phyloP scores from a whole-genome alignment of 2,888 invertebrate species.

The Alsophila aescularia region DNA sequence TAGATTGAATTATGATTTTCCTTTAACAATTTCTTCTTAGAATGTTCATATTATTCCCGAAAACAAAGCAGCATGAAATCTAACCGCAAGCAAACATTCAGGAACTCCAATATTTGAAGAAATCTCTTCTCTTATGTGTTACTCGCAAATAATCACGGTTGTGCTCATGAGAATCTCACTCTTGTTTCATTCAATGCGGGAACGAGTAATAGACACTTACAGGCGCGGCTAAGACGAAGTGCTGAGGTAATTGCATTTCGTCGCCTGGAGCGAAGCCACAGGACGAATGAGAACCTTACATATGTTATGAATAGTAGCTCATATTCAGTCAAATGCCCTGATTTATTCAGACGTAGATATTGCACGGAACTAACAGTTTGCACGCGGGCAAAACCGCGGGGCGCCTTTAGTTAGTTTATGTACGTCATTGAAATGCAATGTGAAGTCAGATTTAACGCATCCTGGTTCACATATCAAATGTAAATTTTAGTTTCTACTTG shows the following conservation, averaged over 20 bases:
- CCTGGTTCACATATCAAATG: too few relatives aligned
- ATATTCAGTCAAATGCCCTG: neutral
- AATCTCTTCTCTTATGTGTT: neutral
- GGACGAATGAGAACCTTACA: conserved; percentile 4
- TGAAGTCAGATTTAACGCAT: too few relatives aligned
- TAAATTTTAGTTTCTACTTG: too few relatives aligned
- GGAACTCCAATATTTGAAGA: conserved; percentile 9
- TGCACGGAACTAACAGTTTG: too few relatives aligned
- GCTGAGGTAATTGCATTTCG: conserved; percentile 69
- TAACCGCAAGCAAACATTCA: conserved; percentile 1
- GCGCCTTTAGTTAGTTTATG: too few relatives aligned
- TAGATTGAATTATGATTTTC: conserved; percentile 28
- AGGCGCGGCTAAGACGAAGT: conserved; percentile 60
- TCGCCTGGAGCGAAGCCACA: conserved; percentile 42
- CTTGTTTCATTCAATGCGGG: conserved; percentile 26
- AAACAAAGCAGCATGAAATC: neutral
- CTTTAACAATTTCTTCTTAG: conserved; percentile 13
- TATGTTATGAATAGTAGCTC: neutral
- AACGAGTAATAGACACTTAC: conserved; percentile 52
- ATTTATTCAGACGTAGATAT: too few relatives aligned
- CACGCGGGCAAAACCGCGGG: too few relatives aligned
- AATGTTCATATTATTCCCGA: neutral
- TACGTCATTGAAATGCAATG: too few relatives aligned
- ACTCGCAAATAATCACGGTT: neutral
- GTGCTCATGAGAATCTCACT: neutral